Percentiles rank a stretch among this genome's conserved stretches.
phyloP scores from a whole-genome alignment of 2,113 vertebrate genomes.

The Amazona guildingii region DNA sequence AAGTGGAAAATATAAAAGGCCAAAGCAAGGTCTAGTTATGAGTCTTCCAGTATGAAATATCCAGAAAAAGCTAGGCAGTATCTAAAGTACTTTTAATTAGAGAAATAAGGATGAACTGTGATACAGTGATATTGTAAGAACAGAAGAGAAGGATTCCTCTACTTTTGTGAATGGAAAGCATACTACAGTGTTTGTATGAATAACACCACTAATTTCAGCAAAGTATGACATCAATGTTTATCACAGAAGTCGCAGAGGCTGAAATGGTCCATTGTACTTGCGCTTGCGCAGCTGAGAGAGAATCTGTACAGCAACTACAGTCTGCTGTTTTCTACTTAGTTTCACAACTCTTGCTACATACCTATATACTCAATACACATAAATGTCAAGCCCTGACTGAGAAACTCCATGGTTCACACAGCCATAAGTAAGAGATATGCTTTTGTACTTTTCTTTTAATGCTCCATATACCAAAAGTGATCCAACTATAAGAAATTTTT shows the following conservation, averaged over 20 bases:
- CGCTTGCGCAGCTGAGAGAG: not conserved
- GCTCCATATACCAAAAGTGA: not conserved
- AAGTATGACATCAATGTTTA: not conserved
- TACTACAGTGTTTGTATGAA: accelerated
- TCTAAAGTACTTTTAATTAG: not conserved
- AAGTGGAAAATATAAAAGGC: constrained; percentile 35
- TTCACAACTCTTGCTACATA: not conserved
- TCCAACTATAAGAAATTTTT: not conserved
- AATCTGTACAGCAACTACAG: not conserved
- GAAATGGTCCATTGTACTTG: not conserved
- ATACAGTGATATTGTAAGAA: not conserved
- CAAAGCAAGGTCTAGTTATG: constrained; percentile 11
- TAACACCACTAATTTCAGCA: not conserved
- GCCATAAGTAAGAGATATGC: constrained; percentile 17
- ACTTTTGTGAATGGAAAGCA: not conserved
- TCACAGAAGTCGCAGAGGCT: not conserved
- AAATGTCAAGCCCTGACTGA: constrained; percentile 7
- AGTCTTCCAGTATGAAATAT: not conserved
- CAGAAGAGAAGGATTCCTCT: not conserved
- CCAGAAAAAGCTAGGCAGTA: not conserved
- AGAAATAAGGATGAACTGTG: not conserved
- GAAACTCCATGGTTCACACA: constrained; percentile 15
- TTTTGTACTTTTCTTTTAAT: constrained; percentile 39
- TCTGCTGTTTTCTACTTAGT: not conserved
- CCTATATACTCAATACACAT: not conserved